phyloP scores from a whole-genome alignment of 2,888 invertebrate species.

The Iphiclides podalirius region DNA sequence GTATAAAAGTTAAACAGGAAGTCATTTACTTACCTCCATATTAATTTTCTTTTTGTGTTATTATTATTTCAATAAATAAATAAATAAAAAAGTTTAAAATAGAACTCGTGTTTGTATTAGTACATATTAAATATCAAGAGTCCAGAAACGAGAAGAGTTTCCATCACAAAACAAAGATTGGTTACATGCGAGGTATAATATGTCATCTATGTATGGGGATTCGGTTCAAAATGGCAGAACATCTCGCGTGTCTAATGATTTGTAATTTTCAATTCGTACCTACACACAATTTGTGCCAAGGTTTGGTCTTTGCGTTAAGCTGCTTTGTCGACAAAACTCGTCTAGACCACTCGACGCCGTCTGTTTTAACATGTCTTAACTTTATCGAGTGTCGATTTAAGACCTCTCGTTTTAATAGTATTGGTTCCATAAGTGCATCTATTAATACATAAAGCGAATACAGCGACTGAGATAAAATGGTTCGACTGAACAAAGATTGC shows the following conservation, averaged over 20 bases:
- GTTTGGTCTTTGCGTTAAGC: constrained; percentile 47
- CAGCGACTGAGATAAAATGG: not conserved
- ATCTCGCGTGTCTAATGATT: constrained; percentile 16
- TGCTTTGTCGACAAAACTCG: constrained; percentile 33
- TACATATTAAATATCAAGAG: not conserved
- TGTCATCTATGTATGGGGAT: not conserved
- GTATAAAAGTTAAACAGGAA: too few relatives aligned
- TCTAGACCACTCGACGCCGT: constrained; percentile 54
- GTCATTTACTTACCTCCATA: too few relatives aligned
- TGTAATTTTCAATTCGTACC: constrained; percentile 36
- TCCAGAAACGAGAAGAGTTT: constrained; percentile 11
- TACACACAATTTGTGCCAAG: constrained; percentile 52
- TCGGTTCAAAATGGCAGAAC: not conserved
- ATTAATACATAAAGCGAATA: not conserved
- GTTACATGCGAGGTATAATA: not conserved
- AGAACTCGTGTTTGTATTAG: too few relatives aligned
- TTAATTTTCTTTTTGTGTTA: too few relatives aligned
- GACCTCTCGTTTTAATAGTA: constrained; percentile 28
- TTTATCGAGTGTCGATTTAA: constrained; percentile 24
- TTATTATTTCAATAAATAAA: too few relatives aligned
- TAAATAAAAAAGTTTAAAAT: too few relatives aligned
- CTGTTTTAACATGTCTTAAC: too few relatives aligned
- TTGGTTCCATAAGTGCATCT: constrained; percentile 15
- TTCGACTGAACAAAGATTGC: constrained; percentile 19
- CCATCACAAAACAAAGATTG: constrained; percentile 19